phyloP scores from a whole-genome alignment of 2,797 vertebrate species.

The Amblyopsis hoosieri region DNA sequence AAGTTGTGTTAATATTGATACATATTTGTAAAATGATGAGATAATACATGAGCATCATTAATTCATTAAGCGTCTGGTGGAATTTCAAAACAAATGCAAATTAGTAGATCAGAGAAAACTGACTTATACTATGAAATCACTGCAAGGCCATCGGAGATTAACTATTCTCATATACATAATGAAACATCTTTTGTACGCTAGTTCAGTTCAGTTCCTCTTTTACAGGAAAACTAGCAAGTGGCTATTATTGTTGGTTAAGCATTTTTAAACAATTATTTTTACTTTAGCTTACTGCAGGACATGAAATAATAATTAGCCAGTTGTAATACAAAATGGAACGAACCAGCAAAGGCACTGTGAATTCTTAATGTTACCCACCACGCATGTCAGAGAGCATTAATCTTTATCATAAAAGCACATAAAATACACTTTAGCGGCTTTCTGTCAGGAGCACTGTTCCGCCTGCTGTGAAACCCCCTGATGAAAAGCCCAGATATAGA shows the following conservation, averaged over 20 bases:
- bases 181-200: not conserved
- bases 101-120: slow-evolving; percentile 24
- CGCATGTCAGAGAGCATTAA: not conserved
- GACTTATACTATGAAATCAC: slow-evolving; percentile 16
- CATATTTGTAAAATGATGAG: not conserved
- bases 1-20: not conserved
- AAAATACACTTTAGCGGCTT: not conserved
- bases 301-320: slow-evolving; percentile 6
- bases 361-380: not conserved
- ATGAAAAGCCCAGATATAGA: no score
- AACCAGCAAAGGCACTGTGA: not conserved
- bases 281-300: not conserved
- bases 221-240: not conserved
- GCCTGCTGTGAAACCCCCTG: not conserved
- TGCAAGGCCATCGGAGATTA: slow-evolving; percentile 17
- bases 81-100: slow-evolving; percentile 5
- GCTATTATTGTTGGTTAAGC: not conserved
- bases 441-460: not conserved
- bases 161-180: not conserved
- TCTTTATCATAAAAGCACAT: not conserved
- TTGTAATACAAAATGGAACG: slow-evolving; percentile 4
- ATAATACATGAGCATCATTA: slow-evolving; percentile 1
- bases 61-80: slow-evolving; percentile 16
- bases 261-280: not conserved
- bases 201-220: no score